A percentile compares a stretch with the other conserved stretches of the same genome.
phyloP scores from a whole-genome alignment of 2,888 invertebrate species.

The Scelioninae gen. 2 region DNA sequence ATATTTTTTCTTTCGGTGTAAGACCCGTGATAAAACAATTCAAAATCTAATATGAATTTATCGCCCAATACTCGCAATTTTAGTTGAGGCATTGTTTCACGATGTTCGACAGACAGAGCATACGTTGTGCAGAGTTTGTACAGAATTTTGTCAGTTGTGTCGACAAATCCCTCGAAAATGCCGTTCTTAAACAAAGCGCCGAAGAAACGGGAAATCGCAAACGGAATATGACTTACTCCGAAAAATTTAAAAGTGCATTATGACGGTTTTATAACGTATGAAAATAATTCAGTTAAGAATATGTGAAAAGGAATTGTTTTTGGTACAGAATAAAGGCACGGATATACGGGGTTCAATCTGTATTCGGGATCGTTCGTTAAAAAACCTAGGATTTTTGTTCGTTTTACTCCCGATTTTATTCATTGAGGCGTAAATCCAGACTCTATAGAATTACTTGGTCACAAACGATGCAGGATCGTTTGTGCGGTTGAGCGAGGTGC shows the following conservation, averaged over 20 bases:
- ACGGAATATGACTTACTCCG: constrained; percentile 61
- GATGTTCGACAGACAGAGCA: constrained; percentile 51
- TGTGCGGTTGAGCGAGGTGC: constrained; percentile 28
- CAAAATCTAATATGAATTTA: neutral
- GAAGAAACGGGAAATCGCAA: constrained; percentile 5
- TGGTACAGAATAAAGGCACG: neutral
- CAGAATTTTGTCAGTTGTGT: constrained; percentile 63
- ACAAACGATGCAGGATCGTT: constrained; percentile 39
- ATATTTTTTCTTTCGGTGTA: no score
- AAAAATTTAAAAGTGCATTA: no score
- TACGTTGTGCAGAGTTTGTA: constrained; percentile 61
- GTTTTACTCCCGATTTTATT: constrained; percentile 32
- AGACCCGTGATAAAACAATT: neutral
- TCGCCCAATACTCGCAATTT: neutral
- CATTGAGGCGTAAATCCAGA: constrained; percentile 47
- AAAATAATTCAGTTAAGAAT: neutral
- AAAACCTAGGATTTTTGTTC: constrained; percentile 22
- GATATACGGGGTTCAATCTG: constrained; percentile 14
- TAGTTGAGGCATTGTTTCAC: constrained; percentile 64
- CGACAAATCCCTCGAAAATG: constrained; percentile 62
- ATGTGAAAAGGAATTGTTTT: constrained; percentile 3
- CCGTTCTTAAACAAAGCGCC: constrained; percentile 36
- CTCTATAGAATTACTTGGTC: constrained; percentile 47
- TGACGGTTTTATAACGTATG: neutral
- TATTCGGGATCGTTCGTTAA: constrained; percentile 30